Percentiles rank a stretch among this genome's conserved stretches.
These are phyloP conservation scores for Leptodirus hochenwartii DNA, from an alignment of 2,888 invertebrate species.

Conservation along the genomic window DNA sequence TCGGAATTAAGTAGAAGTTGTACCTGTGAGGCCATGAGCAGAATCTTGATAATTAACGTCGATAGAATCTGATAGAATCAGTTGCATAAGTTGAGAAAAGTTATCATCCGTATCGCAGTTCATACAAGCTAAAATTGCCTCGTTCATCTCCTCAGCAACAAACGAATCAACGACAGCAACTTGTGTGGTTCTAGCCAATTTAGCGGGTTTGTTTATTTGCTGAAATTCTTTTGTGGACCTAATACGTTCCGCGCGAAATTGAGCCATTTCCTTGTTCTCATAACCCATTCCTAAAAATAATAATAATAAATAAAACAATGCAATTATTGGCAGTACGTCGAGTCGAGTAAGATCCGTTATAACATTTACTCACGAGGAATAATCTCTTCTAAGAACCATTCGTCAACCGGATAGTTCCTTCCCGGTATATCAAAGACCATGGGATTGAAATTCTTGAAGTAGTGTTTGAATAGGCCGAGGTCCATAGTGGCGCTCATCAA, in stretches of 20 bases:
- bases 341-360: too few relatives aligned
- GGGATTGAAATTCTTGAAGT: slow-evolving; percentile 57
- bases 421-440: slow-evolving; percentile 7
- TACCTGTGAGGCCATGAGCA: too few relatives aligned
- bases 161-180: slow-evolving; percentile 8
- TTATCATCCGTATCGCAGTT: slow-evolving; percentile 35
- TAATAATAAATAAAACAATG: too few relatives aligned
- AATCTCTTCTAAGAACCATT: slow-evolving; percentile 10
- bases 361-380: slow-evolving; percentile 2
- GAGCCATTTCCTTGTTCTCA: too few relatives aligned
- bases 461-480: slow-evolving; percentile 58
- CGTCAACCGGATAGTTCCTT: slow-evolving; percentile 6
- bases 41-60: slow-evolving; percentile 42
- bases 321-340: too few relatives aligned
- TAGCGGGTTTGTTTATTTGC: too few relatives aligned
- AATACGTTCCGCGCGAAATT: too few relatives aligned
- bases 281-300: too few relatives aligned
- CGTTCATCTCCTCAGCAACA: slow-evolving; percentile 39
- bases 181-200: not conserved
- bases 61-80: slow-evolving; percentile 61
- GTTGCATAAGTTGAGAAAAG: slow-evolving; percentile 43
- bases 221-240: too few relatives aligned
- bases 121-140: slow-evolving; percentile 42
- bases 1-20: too few relatives aligned
- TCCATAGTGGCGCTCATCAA: slow-evolving; percentile 95